These are phyloP conservation scores for Myrmecobius fasciatus DNA, from an alignment of 2,113 vertebrate species.

Conservation along the genomic window DNA sequence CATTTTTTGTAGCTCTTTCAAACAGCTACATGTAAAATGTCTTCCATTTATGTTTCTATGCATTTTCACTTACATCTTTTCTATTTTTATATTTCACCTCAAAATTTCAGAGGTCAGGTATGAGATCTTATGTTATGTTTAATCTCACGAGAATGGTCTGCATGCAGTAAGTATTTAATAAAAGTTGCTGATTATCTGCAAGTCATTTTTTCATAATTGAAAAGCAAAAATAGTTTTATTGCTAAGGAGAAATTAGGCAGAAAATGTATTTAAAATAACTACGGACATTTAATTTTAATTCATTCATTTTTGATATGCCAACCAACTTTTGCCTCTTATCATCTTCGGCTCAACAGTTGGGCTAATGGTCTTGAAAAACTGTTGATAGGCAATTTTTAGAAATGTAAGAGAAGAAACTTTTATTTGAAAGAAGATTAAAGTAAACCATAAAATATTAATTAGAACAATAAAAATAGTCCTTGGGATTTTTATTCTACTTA, in stretches of 20 bases:
- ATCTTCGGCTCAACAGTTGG: background rate
- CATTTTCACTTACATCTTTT: background rate
- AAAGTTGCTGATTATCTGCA: background rate
- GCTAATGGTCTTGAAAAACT: slow-evolving; percentile 8
- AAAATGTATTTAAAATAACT: background rate
- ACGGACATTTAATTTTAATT: background rate
- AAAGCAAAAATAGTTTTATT: background rate
- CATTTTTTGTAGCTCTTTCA: background rate
- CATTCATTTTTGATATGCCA: background rate
- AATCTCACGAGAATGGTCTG: background rate
- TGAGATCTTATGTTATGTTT: background rate
- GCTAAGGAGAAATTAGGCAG: background rate
- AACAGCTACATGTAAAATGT: background rate
- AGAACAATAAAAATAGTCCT: slow-evolving; percentile 29
- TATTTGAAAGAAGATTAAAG: slow-evolving; percentile 4
- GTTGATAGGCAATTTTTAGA: background rate
- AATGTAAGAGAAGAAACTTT: background rate
- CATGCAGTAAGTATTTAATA: background rate
- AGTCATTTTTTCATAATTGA: background rate
- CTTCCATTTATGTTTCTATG: background rate
- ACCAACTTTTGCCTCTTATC: background rate
- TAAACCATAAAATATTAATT: background rate
- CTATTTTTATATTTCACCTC: background rate
- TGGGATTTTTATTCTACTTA: background rate
- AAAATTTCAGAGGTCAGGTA: background rate